Percentiles rank a stretch among this genome's conserved stretches.
Evolutionary conservation across 2,797 vertebrate species (phyloP).

Genomic region (Phoxinus dragarum): DNA sequence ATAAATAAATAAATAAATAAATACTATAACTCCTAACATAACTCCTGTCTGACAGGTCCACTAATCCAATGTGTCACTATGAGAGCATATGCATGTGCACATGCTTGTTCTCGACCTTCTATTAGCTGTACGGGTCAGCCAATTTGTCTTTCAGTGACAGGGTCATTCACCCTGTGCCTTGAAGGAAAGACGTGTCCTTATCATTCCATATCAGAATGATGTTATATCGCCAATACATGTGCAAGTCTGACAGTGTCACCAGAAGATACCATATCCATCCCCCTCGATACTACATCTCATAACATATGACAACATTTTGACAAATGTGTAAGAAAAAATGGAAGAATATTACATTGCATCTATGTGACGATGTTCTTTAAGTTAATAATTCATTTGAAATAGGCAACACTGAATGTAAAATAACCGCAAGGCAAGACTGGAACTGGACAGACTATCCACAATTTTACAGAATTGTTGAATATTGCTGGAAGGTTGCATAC

Average conservation of each 20-base stretch:
- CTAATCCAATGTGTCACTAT: conserved; percentile 38
- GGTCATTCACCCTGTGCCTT: conserved; percentile 44
- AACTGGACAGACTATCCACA: background rate
- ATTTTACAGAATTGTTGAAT: background rate
- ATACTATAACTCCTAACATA: background rate
- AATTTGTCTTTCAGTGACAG: conserved; percentile 48
- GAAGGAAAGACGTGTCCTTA: conserved; percentile 33
- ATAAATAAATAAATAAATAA: conserved; percentile 22
- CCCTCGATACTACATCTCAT: background rate
- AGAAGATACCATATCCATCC: background rate
- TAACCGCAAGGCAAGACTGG: background rate
- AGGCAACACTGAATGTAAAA: background rate
- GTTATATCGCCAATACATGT: background rate
- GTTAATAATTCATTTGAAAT: background rate
- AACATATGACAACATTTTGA: background rate
- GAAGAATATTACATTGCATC: background rate
- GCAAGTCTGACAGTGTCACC: conserved; percentile 13
- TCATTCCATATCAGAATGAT: conserved; percentile 7
- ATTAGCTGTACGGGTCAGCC: conserved; percentile 20
- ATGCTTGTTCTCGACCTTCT: conserved; percentile 17
- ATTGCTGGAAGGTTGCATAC: background rate
- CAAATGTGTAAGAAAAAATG: background rate
- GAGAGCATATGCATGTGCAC: conserved; percentile 38
- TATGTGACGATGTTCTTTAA: background rate
- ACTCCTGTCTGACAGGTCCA: conserved; percentile 37